Base-by-base conservation (phyloP, 1,140 invertebrate genomes). In the Aphelenchoides besseyi region DNA sequence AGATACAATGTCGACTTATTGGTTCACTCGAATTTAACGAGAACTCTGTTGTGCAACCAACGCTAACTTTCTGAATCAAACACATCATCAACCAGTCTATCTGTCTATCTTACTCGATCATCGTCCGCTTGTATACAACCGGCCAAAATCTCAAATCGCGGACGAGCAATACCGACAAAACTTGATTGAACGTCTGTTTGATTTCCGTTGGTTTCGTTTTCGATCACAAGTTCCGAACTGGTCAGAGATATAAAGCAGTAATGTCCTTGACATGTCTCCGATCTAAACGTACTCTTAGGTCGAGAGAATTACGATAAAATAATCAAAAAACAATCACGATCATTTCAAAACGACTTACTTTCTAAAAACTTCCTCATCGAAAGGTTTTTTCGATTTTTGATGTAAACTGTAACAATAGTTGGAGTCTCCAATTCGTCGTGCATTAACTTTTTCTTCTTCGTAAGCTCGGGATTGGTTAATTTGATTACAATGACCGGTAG, bases 121-220 rank as follows among this genome's bases (percentile, higher is more conserved):
- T 80, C 79, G 48, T 83, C 83, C 1, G 83, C 82, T 72, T 84
- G 82, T 12, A 83, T 32, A 69, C 82, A 83, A 18, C 82, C 82
- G 3, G 79, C 82, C 48, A 85, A 70, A 18, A 83, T 67, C 69
- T 83, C 82, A 71, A 71, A 83, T 28, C 71, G 61, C 23, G 77
- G 74, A 28, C 78, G 37, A 16, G 74, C 37, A 1, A 70, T 53
- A 8, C 81, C 82, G 32, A 76, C 69, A 53, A 78, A 82, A 28
- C 8, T 74, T 16, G 30, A 12, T 53, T 66, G 30, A 12, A 16
- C 63, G 18, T 74, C 66, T 29, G 77, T 55, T 57, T 79, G 76
- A 33, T 18, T 59, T 32, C 2, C 55, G 30, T 66, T 32, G 59
- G 18, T 36, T 29, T 61, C 59, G n/a, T 16, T 61, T 69, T 83